Conservation (phyloP, 2,888 invertebrate genomes). For the Tryphoninae sp. region DNA sequence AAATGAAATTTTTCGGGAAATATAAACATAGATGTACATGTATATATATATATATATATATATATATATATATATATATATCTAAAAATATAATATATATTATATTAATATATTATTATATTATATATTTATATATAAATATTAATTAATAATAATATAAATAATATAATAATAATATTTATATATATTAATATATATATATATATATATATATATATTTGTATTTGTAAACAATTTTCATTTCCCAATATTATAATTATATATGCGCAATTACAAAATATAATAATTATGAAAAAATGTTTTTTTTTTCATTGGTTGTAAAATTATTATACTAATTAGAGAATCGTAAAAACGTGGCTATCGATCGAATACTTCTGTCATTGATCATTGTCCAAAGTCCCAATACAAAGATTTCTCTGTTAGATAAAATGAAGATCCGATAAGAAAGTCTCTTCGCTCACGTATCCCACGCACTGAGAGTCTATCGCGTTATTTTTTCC, state of each 20-base stretch:
- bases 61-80: not conserved
- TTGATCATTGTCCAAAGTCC: slow-evolving; percentile 57
- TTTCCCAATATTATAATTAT: not conserved
- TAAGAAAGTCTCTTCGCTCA: slow-evolving; percentile 55
- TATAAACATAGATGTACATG: not conserved
- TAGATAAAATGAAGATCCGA: slow-evolving; percentile 52
- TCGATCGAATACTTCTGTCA: slow-evolving; percentile 31
- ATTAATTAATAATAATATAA: too few species aligned
- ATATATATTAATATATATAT: too few species aligned
- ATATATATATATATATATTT: too few species aligned
- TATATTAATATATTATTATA: too few species aligned
- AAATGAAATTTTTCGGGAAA: not conserved
- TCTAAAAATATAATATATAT: too few species aligned
- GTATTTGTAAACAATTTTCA: too few species aligned
- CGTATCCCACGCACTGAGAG: slow-evolving; percentile 44
- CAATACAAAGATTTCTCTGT: slow-evolving; percentile 45
- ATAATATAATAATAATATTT: too few species aligned
- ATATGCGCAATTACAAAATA: not conserved
- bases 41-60: not conserved
- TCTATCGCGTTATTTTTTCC: slow-evolving; percentile 29
- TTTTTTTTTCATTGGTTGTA: not conserved
- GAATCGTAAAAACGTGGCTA: not conserved
- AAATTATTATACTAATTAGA: slow-evolving; percentile 40
- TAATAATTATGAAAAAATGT: not conserved
- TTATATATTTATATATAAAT: too few species aligned